Percentiles rank a stretch among this genome's conserved stretches.
phyloP scores from a whole-genome alignment of 2,113 vertebrate genomes.

The Cyanistes caeruleus region DNA sequence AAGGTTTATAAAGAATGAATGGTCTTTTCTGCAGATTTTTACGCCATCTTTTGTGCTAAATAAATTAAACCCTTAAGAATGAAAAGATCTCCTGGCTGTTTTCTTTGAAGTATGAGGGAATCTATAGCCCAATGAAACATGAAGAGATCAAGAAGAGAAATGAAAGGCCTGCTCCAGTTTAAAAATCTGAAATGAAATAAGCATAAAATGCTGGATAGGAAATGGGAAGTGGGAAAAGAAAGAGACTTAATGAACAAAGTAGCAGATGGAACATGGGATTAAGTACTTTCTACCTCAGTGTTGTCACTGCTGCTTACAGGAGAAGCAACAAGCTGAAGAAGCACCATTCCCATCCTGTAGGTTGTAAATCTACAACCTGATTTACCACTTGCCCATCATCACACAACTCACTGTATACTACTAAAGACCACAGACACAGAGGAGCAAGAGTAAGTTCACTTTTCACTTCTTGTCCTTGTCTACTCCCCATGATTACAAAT shows the following conservation, averaged over 20 bases:
- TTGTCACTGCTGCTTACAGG: background rate
- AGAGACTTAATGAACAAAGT: background rate
- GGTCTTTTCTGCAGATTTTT: background rate
- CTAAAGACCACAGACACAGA: background rate
- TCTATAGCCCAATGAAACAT: background rate
- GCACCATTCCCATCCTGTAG: background rate
- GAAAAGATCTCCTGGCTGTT: background rate
- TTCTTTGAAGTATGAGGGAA: background rate
- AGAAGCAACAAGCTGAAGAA: background rate
- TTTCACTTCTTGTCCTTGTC: background rate
- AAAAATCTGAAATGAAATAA: background rate
- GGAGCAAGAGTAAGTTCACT: background rate
- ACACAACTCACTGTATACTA: rapidly evolving
- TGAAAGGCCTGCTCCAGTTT: background rate
- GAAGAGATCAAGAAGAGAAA: background rate
- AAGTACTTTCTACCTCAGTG: background rate
- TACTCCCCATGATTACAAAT: background rate
- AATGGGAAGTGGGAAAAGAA: background rate
- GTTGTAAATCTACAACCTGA: background rate
- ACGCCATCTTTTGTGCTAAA: background rate
- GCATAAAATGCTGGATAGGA: background rate
- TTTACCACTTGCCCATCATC: rapidly evolving
- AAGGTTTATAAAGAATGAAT: background rate
- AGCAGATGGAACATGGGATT: background rate
- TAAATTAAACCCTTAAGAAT: background rate